Evolutionary conservation across 2,797 vertebrate species (phyloP).

Genomic region (Epinephelus coioides): DNA sequence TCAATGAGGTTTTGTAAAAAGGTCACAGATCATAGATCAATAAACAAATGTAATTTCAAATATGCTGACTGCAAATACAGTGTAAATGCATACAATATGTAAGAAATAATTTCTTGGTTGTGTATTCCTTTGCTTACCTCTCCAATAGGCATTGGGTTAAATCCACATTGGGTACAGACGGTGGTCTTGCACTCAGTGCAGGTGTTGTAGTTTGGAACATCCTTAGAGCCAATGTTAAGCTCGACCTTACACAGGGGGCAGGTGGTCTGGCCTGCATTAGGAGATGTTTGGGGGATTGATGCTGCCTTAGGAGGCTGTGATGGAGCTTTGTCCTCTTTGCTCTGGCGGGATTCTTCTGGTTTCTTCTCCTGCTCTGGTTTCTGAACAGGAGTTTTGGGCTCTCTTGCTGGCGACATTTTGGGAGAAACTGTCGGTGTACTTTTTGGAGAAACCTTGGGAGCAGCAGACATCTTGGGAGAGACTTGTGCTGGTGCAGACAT

Average conservation of each 20-base stretch:
- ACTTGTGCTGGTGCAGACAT: slow-evolving; percentile 80
- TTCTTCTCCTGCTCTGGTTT: slow-evolving; percentile 62
- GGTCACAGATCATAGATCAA: neutral
- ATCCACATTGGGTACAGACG: slow-evolving; percentile 97
- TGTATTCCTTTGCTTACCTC: slow-evolving; percentile 86
- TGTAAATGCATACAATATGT: neutral
- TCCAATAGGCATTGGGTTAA: slow-evolving; percentile 91
- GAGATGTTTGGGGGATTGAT: slow-evolving; percentile 54
- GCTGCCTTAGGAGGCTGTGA: slow-evolving; percentile 44
- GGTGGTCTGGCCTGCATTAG: slow-evolving; percentile 56
- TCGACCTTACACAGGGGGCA: slow-evolving; percentile 94
- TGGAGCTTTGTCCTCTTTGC: slow-evolving; percentile 64
- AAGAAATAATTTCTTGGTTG: neutral
- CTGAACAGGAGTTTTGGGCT: slow-evolving; percentile 73
- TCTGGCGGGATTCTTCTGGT: slow-evolving; percentile 60
- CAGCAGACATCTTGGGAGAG: slow-evolving; percentile 74
- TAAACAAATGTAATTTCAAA: neutral
- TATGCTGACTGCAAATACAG: neutral
- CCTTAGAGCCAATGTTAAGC: slow-evolving; percentile 88
- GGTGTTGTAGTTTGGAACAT: slow-evolving; percentile 90
- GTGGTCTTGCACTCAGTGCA: slow-evolving; percentile 94
- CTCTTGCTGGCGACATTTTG: slow-evolving; percentile 77
- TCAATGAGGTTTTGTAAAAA: neutral
- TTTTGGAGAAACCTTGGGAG: slow-evolving; percentile 67
- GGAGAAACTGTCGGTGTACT: slow-evolving; percentile 65